phyloP scores from a whole-genome alignment of 92 coral and sea anemone species.

The Palythoa grandiflora region DNA sequence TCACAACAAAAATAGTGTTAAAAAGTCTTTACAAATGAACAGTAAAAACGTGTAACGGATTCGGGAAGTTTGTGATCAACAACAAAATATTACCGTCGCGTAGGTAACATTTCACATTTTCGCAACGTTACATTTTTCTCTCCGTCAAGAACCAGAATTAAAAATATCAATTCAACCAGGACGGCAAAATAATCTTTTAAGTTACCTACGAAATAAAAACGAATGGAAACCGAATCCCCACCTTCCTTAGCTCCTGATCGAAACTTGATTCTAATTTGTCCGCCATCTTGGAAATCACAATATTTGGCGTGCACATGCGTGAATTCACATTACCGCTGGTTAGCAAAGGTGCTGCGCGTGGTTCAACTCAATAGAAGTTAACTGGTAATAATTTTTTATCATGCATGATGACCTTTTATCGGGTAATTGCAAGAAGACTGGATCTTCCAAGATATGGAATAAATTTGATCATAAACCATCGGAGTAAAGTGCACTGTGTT shows the following conservation, averaged over 20 bases:
- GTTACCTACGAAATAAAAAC: not conserved
- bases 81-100: too few relatives aligned
- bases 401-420: not conserved
- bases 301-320: slow-evolving; percentile 40
- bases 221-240: slow-evolving; percentile 15
- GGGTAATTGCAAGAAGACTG: not conserved
- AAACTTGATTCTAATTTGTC: slow-evolving; percentile 94
- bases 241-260: slow-evolving; percentile 96
- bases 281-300: slow-evolving; percentile 85
- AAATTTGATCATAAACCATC: slow-evolving; percentile 2
- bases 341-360: not conserved
- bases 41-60: too few relatives aligned
- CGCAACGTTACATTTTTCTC: too few relatives aligned
- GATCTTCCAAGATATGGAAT: slow-evolving; percentile 2
- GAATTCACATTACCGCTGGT: slow-evolving; percentile 15
- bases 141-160: too few relatives aligned
- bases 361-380: not conserved
- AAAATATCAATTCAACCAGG: not conserved
- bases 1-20: too few relatives aligned
- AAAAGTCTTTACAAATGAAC: too few relatives aligned
- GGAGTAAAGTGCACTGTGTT: slow-evolving; percentile 56
- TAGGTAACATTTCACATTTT: too few relatives aligned
- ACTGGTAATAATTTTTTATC: too few relatives aligned
- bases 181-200: not conserved
- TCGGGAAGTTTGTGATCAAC: too few relatives aligned